Base-by-base conservation (phyloP, 2,888 invertebrate genomes). In the Leptarthrus brevirostris region DNA sequence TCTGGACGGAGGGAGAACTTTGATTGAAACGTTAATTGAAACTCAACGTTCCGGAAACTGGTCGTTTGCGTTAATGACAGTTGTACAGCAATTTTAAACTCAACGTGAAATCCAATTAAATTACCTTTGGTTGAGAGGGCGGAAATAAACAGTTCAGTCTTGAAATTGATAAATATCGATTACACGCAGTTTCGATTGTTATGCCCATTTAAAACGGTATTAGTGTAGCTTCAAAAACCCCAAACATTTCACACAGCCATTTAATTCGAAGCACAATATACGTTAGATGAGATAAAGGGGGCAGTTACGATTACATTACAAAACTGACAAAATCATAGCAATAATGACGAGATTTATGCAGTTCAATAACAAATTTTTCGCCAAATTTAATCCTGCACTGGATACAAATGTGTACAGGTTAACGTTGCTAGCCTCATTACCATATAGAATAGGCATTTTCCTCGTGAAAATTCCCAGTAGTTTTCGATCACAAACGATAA, bases 21-120 rank as follows among this genome's bases (percentile, higher is more conserved):
- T 18, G 36, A 61, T 61, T 61, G 40, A 61, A 61, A 61, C 10
- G 40, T 61, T 61, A 61, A 61, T 61, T 61, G 61, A 36, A 61
- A 61, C 20, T 36, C 61, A 61, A 61, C 40, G 36, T 36, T 40
- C 40, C 20, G 22, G 40, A 61, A 61, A 61, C 36, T 18, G 36
- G 61, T 61, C 40, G 36, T 61, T 61, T 36, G 40, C 36, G 20
- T 61, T 61, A 40, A 61, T 61, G 40, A 40, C 36, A 61, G 16
- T 36, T 40, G 40, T 61, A 36, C 20, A 61, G 40, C 61, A 40
- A 12, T 36, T 61, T 61, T 36, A 10, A 36, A 20, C 40, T 16
- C 22, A 14, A 30, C 30, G 18, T 20, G 36, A 61, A 61, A 61
- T 61, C 40, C 61, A 61, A 61, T 61, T 61, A 20, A 18, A 3